phyloP scores from a whole-genome alignment of 2,797 vertebrate genomes.

The Fundulus diaphanus region DNA sequence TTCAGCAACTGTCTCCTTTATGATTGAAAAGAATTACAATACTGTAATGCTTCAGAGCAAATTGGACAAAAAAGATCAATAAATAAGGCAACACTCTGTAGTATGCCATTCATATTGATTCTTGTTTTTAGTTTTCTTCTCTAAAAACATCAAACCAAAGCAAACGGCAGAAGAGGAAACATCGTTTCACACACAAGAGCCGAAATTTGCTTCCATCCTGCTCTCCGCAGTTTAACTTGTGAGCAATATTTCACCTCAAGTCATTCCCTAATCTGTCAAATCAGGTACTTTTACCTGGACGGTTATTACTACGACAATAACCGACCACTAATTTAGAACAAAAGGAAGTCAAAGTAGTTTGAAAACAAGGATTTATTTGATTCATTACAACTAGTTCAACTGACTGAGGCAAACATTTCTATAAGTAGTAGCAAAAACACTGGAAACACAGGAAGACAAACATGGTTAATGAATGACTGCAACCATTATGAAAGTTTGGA shows the following conservation, averaged over 20 bases:
- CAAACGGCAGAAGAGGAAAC: conserved; percentile 10
- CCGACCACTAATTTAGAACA: neutral
- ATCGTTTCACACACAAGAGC: conserved; percentile 10
- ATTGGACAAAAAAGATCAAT: conserved; percentile 49
- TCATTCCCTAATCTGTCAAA: neutral
- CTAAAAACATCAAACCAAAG: conserved; percentile 34
- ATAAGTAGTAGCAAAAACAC: neutral
- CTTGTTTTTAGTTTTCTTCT: conserved; percentile 4
- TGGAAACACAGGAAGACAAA: too few species aligned
- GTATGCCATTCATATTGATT: conserved; percentile 41
- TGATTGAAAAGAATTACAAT: conserved; percentile 31
- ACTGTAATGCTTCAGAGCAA: conserved; percentile 37
- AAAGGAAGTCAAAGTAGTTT: neutral
- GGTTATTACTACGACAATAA: too few species aligned
- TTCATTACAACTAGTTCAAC: neutral
- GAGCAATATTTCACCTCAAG: neutral
- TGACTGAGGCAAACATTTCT: neutral
- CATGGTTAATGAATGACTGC: too few species aligned
- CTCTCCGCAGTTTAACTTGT: conserved; percentile 7
- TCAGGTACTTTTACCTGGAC: neutral
- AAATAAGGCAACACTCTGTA: conserved; percentile 36
- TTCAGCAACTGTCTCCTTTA: conserved; percentile 19
- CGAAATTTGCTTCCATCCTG: conserved; percentile 2
- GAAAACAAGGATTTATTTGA: neutral
- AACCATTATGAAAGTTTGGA: too few species aligned